Evolutionary conservation across 2,888 invertebrate species (phyloP), one percentile per base, ranked within the genome.

Genomic region (Aphidoletes aphidimyza): DNA sequence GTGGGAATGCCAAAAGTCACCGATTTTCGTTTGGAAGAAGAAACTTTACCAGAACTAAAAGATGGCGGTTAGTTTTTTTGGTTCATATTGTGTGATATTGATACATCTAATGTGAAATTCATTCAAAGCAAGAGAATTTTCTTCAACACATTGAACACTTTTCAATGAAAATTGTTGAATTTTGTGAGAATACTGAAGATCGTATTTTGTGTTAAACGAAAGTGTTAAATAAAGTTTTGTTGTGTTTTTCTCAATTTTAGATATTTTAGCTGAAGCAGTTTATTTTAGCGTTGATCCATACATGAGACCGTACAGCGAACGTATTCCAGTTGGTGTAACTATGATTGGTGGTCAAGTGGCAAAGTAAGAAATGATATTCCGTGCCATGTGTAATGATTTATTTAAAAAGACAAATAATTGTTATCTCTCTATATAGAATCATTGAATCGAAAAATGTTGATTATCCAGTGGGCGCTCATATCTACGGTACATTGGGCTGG

Each of bases 271-370:
- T 0, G 92, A 94, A 90, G 94, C 94, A 0, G 91, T 93, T 87
- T 94, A 91, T 87, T 88, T 94, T 0, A 94, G 94, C 86, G 93
- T 95, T 39, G 95, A 95, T 89, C 95, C 95, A 0, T 95, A 94
- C 86, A 93, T 94, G 93, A 90, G 94, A 86, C 91, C 91, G 0
- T 93, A 92, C 86, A 91, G 91, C 89, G 90, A 90, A 84, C 89
- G 90, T 49, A 91, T 91, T 87, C 91, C 92, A 87, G 87, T 91
- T 85, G 94, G 94, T 2, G 90, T 90, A n/a, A 92, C 93, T 49
- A 94, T 95, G 92, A 92, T 94, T 85, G 95, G 95, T 36, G 90
- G 92, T 84, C 95, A 95, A 91, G 92, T 95, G 54, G 94, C 93
- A 19, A 93, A 92, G 94, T 94, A 90, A 88, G 91, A 17, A n/a